These are phyloP conservation scores for Podarcis siculus DNA, from an alignment of 2,797 vertebrate genomes.

Conservation along the genomic window DNA sequence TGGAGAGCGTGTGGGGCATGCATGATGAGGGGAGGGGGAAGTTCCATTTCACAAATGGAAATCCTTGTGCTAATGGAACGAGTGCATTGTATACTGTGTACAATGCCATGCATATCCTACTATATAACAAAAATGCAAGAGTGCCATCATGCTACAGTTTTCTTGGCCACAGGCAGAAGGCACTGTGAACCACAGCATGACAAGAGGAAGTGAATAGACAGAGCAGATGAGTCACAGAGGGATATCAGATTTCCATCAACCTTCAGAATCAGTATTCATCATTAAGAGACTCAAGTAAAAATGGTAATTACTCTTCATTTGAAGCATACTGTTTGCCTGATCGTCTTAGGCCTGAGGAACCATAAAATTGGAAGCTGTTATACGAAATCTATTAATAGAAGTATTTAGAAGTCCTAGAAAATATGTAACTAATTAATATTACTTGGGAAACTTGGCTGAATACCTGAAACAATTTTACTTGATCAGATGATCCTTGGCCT, in stretches of 20 bases:
- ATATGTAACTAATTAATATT: slow-evolving; percentile 44
- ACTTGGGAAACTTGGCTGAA: slow-evolving; percentile 45
- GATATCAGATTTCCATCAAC: not conserved
- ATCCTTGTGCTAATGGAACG: too few species aligned
- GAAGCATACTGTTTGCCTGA: slow-evolving; percentile 23
- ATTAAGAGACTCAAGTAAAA: not conserved
- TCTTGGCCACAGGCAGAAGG: too few species aligned
- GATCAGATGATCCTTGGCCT: slow-evolving; percentile 12
- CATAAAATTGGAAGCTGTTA: slow-evolving; percentile 42
- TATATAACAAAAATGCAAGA: too few species aligned
- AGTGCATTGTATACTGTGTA: too few species aligned
- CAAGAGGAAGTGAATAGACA: too few species aligned
- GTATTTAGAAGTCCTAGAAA: slow-evolving; percentile 27
- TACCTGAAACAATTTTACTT: slow-evolving; percentile 29
- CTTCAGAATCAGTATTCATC: not conserved
- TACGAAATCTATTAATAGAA: slow-evolving; percentile 46
- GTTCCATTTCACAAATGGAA: too few species aligned
- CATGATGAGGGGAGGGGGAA: too few species aligned
- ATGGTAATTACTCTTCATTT: slow-evolving; percentile 7
- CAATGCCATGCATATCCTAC: too few species aligned
- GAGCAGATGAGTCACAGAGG: too few species aligned
- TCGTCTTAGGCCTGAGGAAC: slow-evolving; percentile 15
- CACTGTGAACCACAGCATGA: too few species aligned
- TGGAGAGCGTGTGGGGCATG: too few species aligned
- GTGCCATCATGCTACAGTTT: too few species aligned